These are phyloP conservation scores for Zaprionus camerounensis DNA, from an alignment of 1,140 invertebrate genomes.

Conservation along the genomic window DNA sequence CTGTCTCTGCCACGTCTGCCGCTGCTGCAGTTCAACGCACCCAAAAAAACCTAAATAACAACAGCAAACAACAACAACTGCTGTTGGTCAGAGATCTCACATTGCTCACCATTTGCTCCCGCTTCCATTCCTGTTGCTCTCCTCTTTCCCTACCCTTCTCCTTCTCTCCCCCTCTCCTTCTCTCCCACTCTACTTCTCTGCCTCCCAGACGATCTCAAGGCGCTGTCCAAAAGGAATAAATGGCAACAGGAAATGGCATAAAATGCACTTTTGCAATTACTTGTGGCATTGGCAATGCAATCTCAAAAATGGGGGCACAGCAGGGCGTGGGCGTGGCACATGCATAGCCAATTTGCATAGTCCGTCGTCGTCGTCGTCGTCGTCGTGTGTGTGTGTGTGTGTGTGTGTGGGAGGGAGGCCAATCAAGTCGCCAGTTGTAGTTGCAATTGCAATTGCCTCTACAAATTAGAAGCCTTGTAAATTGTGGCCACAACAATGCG, in stretches of 20 bases:
- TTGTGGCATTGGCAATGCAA: slow-evolving; percentile 43
- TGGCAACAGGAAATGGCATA: slow-evolving; percentile 48
- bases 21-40: slow-evolving; percentile 43
- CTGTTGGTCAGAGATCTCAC: slow-evolving; percentile 36
- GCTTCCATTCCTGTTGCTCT: neutral
- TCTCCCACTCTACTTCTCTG: neutral
- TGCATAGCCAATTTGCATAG: slow-evolving; percentile 23
- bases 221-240: slow-evolving; percentile 14
- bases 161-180: neutral
- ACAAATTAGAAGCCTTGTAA: slow-evolving; percentile 23
- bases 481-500: slow-evolving; percentile 30
- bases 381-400: too few relatives aligned
- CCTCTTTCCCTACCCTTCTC: neutral
- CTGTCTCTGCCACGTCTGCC: neutral
- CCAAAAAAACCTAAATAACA: slow-evolving; percentile 18
- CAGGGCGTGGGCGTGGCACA: slow-evolving; percentile 4
- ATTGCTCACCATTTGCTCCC: slow-evolving; percentile 3
- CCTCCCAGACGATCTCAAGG: slow-evolving; percentile 21
- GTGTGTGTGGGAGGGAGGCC: slow-evolving; percentile 15
- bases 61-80: slow-evolving; percentile 23
- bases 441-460: neutral
- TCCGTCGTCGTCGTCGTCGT: neutral
- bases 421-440: slow-evolving; percentile 29
- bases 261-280: slow-evolving; percentile 55
- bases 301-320: slow-evolving; percentile 5